These are phyloP conservation scores for Coenonympha glycerion DNA, from an alignment of 2,888 invertebrate genomes.

Conservation along the genomic window DNA sequence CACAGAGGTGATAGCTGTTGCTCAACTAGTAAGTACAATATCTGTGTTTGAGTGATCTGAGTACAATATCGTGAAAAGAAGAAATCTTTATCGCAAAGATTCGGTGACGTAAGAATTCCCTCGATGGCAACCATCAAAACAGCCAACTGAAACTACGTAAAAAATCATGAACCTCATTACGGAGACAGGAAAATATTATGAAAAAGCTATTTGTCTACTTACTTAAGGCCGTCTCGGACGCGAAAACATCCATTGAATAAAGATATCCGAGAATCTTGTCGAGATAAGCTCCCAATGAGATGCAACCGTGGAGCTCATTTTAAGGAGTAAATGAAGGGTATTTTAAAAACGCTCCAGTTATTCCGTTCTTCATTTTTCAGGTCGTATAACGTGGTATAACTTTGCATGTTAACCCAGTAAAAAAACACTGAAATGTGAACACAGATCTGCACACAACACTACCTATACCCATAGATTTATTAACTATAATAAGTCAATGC, in stretches of 20 bases:
- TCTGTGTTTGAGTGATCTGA: no score
- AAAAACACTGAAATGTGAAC: no score
- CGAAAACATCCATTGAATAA: conserved; percentile 33
- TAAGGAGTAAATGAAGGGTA: conserved; percentile 4
- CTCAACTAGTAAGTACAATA: no score
- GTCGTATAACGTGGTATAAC: no score
- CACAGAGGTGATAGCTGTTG: no score
- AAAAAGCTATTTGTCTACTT: conserved; percentile 40
- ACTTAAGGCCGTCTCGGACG: conserved; percentile 27
- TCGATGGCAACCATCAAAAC: background rate
- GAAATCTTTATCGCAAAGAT: no score
- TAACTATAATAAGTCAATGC: no score
- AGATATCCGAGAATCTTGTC: conserved; percentile 32
- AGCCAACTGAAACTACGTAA: conserved; percentile 16
- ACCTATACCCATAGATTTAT: no score
- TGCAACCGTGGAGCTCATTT: conserved; percentile 8
- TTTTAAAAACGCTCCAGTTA: background rate
- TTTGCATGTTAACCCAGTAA: no score
- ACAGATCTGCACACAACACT: no score
- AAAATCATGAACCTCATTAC: conserved; percentile 34
- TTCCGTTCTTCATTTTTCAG: background rate
- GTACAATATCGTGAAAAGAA: no score
- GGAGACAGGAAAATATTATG: conserved; percentile 35
- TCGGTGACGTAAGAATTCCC: no score
- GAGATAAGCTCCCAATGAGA: conserved; percentile 14